Evolutionary conservation across 2,797 vertebrate genomes (phyloP).

Genomic region (Ataeniobius toweri): DNA sequence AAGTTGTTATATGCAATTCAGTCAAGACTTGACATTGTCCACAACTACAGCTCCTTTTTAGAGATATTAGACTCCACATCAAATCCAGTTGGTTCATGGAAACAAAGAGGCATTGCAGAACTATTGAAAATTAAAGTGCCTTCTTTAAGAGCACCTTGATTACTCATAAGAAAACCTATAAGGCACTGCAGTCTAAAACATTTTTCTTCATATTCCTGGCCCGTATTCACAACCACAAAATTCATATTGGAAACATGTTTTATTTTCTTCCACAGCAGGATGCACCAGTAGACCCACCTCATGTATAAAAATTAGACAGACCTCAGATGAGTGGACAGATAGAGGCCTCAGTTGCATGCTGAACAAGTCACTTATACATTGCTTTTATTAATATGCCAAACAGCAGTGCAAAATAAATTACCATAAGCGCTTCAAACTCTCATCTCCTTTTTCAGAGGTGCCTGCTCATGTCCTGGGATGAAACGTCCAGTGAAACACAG

Average conservation of each 20-base stretch:
- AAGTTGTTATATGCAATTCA: background rate
- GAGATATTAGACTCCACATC: background rate
- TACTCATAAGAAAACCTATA: constrained; percentile 13
- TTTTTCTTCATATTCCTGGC: constrained; percentile 21
- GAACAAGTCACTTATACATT: constrained; percentile 21
- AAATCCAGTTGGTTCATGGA: constrained; percentile 8
- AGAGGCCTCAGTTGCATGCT: constrained; percentile 33
- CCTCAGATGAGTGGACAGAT: constrained; percentile 27
- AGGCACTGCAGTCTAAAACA: constrained; percentile 10
- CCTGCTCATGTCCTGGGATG: background rate
- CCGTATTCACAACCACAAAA: constrained; percentile 35
- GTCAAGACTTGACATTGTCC: background rate
- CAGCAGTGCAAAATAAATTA: constrained; percentile 40
- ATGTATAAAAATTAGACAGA: constrained; percentile 21
- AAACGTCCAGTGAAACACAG: constrained; percentile 14
- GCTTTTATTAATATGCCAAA: constrained; percentile 44
- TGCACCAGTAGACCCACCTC: constrained; percentile 30
- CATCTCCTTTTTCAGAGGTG: constrained; percentile 28
- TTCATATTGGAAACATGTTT: constrained; percentile 29
- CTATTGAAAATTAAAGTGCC: constrained; percentile 52
- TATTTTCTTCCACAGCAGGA: constrained; percentile 39
- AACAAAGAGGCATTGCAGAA: constrained; percentile 10
- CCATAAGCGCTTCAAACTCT: constrained; percentile 29
- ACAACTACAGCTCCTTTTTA: constrained; percentile 9
- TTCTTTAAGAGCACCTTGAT: constrained; percentile 48